Conservation (phyloP, 2,888 invertebrate species). For the Listrodromus nycthemerus region DNA sequence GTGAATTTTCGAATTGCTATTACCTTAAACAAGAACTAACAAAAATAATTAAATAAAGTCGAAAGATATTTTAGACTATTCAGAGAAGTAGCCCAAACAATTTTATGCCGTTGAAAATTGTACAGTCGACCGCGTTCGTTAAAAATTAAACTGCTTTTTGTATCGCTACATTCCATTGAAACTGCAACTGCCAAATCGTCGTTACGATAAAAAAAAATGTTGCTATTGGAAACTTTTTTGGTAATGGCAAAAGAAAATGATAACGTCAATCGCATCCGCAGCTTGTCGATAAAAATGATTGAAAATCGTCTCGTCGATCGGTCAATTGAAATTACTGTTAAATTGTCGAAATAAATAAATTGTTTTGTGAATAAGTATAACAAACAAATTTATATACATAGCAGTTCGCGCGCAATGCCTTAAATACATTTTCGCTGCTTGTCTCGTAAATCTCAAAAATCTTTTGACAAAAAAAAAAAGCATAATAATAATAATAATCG, state of each 20-base stretch:
- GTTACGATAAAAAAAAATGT: constrained; percentile 48
- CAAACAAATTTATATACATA: not conserved
- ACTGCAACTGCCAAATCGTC: constrained; percentile 79
- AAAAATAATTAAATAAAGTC: not conserved
- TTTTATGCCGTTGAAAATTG: constrained; percentile 54
- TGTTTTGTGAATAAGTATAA: not conserved
- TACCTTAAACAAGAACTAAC: not conserved
- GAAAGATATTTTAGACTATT: constrained; percentile 69
- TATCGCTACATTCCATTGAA: constrained; percentile 76
- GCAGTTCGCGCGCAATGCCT: constrained; percentile 30
- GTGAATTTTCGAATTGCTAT: no score
- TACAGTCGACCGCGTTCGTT: constrained; percentile 51
- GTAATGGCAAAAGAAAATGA: not conserved
- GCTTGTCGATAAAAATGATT: not conserved
- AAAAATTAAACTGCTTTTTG: constrained; percentile 49
- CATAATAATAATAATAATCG: constrained; percentile 48
- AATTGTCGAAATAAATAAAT: not conserved
- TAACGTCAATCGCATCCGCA: not conserved
- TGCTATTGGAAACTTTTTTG: constrained; percentile 40
- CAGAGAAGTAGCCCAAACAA: constrained; percentile 58
- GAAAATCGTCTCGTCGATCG: not conserved
- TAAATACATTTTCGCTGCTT: constrained; percentile 35
- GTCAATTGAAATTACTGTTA: no score
- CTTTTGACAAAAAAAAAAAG: constrained; percentile 34
- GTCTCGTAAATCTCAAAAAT: no score